Evolutionary conservation across 1,140 invertebrate genomes (phyloP).

Genomic region (Mya arenaria): DNA sequence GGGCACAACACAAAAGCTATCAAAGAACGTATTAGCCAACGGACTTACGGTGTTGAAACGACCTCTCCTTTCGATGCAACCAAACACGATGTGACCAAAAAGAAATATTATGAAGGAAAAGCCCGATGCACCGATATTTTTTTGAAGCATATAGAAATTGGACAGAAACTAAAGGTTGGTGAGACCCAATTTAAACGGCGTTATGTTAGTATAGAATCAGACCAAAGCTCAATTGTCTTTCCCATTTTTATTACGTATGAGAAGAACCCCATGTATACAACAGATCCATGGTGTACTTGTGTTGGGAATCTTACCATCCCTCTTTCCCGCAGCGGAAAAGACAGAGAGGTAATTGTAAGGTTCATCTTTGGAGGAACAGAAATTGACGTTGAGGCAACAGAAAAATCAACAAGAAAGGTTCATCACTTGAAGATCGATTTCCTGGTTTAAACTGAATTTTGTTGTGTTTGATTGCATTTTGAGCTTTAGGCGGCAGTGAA

Average conservation of each 20-base stretch:
- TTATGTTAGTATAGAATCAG: not conserved
- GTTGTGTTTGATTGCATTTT: too few relatives aligned
- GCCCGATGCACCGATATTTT: conserved; percentile 18
- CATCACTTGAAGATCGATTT: not conserved
- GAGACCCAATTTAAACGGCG: conserved; percentile 2
- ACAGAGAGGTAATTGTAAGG: conserved; percentile 22
- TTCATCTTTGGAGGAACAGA: conserved; percentile 35
- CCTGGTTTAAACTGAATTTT: not conserved
- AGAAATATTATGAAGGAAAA: not conserved
- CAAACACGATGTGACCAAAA: not conserved
- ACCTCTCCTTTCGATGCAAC: not conserved
- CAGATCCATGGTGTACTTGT: not conserved
- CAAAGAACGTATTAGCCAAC: conserved; percentile 5
- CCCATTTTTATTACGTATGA: conserved; percentile 2
- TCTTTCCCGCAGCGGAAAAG: conserved; percentile 4
- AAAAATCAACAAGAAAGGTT: conserved; percentile 15
- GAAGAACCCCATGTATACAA: conserved; percentile 31
- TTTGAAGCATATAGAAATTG: conserved; percentile 29
- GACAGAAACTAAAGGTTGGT: conserved; percentile 6
- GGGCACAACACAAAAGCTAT: conserved; percentile 27
- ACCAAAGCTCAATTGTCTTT: not conserved
- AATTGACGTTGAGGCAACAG: conserved; percentile 14
- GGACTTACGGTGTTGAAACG: conserved; percentile 34
- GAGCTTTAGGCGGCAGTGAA: too few relatives aligned
- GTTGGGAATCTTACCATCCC: conserved; percentile 20